Base-by-base conservation (phyloP, 2,113 vertebrate species). In the Percina caprodes region DNA sequence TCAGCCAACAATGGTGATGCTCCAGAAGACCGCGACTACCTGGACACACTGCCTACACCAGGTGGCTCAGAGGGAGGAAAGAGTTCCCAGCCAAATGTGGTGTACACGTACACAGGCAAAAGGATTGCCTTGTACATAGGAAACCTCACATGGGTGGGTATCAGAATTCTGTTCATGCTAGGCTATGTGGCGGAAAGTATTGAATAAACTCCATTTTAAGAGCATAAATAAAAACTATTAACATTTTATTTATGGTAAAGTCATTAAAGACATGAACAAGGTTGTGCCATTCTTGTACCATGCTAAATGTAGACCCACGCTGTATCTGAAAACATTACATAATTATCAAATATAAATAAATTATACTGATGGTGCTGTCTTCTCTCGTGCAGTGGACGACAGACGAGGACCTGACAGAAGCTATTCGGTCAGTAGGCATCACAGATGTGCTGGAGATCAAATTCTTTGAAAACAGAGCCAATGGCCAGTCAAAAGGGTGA, bases 1-100 rank as follows among this genome's bases (percentile, higher is more conserved):
- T 98, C 98, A 76, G 98, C 98, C 85, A 99, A 99, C 95, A 99
- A 99, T 94, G 98, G 98, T 23, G 98, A 99, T 90, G 98, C 98
- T 63, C 98, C 98, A 75, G 98, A 99, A 90, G 98, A 99, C 88
- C 95, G 97, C 0, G 98, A 99, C 91, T 99, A 99, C 85, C 95
- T 99, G 96, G 98, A 99, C 91, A 93, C 96, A 69, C 95, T 99
- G 14, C 97, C 97, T 60, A 94, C 97, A 10, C 95, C 97, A 30
- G 98, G 96, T 80, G 96, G 96, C 62, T 92, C 97, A 61, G 98
- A 99, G 74, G 97, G 97, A 83, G 96, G 96, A 62, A 99, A 99
- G 95, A 96, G 96, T 84, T 94, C 97, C 46, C 96, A 95, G 18
- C 95, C 98, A 60, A 99, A 98, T 51, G 96, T 97, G 83, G 97